Conservation (phyloP, 2,113 vertebrate genomes). For the Oxyruncus cristatus region DNA sequence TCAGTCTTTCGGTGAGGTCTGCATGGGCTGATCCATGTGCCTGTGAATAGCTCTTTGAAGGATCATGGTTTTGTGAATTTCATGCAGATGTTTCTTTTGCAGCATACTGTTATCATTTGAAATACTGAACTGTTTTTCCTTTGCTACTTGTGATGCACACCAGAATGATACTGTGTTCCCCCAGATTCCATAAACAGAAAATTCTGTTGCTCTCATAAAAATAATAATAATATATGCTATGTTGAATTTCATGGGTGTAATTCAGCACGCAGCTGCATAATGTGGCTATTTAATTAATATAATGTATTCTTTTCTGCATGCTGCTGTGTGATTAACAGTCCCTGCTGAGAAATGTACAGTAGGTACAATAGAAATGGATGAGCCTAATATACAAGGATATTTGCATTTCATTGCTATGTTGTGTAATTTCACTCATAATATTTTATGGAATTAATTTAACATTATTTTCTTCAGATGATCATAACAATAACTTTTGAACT, state of each 20-base stretch:
- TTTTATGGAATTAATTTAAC: conserved; percentile 67
- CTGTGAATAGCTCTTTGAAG: neutral
- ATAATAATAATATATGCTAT: conserved; percentile 50
- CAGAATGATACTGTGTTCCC: conserved; percentile 1
- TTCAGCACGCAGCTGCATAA: conserved; percentile 55
- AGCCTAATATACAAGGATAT: conserved; percentile 68
- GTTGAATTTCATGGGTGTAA: conserved; percentile 47
- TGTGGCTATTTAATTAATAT: conserved; percentile 68
- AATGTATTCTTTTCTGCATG: conserved; percentile 52
- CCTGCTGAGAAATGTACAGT: conserved; percentile 38
- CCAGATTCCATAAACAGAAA: conserved; percentile 32
- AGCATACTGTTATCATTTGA: neutral
- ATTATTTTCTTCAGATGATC: conserved; percentile 50
- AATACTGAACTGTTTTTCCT: neutral
- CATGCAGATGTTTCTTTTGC: neutral
- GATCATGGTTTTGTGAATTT: neutral
- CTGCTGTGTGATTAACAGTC: conserved; percentile 64
- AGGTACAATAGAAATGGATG: conserved; percentile 69
- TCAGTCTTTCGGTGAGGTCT: neutral
- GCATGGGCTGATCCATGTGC: neutral
- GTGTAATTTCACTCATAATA: conserved; percentile 66
- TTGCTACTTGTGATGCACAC: conserved; percentile 7
- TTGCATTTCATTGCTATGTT: conserved; percentile 71
- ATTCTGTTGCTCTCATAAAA: conserved; percentile 18
- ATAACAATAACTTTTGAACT: conserved; percentile 26